These are phyloP conservation scores for Heliothis subflexa DNA, from an alignment of 1,140 invertebrate genomes.

Conservation along the genomic window DNA sequence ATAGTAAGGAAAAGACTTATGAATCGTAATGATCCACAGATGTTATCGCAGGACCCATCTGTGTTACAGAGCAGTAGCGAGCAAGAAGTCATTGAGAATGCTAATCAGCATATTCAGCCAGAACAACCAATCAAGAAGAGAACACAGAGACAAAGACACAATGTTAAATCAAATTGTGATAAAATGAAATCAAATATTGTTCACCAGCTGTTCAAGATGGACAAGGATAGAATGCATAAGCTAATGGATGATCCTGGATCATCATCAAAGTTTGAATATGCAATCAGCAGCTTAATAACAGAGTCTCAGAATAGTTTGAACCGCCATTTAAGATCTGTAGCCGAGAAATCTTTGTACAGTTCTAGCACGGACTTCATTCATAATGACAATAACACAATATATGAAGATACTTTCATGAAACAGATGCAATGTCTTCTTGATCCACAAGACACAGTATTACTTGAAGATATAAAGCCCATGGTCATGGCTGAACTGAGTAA, in stretches of 20 bases:
- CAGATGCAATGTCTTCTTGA: slow-evolving; percentile 83
- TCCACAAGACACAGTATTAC: slow-evolving; percentile 78
- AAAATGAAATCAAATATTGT: slow-evolving; percentile 84
- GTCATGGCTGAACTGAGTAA: slow-evolving; percentile 80
- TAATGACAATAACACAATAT: slow-evolving; percentile 80
- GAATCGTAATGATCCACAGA: slow-evolving; percentile 66
- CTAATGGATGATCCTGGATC: slow-evolving; percentile 81
- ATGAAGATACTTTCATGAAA: slow-evolving; percentile 83
- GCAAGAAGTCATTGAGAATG: slow-evolving; percentile 46
- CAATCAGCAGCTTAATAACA: slow-evolving; percentile 79
- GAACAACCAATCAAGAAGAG: slow-evolving; percentile 66
- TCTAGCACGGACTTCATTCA: slow-evolving; percentile 75
- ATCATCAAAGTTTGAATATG: slow-evolving; percentile 83
- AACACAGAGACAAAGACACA: slow-evolving; percentile 61
- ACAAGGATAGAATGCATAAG: slow-evolving; percentile 81
- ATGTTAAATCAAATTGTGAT: slow-evolving; percentile 71
- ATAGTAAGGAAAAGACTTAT: slow-evolving; percentile 74
- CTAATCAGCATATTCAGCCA: slow-evolving; percentile 53
- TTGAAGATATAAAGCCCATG: slow-evolving; percentile 82
- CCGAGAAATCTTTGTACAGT: slow-evolving; percentile 77
- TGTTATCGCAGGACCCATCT: slow-evolving; percentile 49
- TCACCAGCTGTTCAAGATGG: slow-evolving; percentile 82
- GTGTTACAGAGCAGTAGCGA: slow-evolving; percentile 49
- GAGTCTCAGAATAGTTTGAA: slow-evolving; percentile 82
- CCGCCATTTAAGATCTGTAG: slow-evolving; percentile 75